These are phyloP conservation scores for Eupsilia transversa DNA, from an alignment of 2,888 invertebrate genomes.

Conservation along the genomic window DNA sequence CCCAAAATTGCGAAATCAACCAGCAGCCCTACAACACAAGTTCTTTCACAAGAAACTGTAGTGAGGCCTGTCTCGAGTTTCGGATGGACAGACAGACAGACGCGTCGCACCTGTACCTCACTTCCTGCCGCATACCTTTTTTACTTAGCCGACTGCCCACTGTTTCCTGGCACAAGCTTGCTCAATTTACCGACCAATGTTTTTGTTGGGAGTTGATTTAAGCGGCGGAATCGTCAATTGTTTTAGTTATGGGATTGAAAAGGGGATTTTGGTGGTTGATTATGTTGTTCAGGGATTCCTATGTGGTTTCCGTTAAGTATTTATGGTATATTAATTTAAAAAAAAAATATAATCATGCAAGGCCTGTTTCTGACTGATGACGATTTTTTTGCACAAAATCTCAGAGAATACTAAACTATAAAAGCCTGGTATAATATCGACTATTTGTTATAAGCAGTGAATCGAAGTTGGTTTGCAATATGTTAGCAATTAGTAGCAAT, in stretches of 20 bases:
- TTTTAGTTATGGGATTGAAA: background rate
- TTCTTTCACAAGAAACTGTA: constrained; percentile 63
- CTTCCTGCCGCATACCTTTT: constrained; percentile 77
- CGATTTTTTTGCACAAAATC: background rate
- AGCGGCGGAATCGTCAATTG: constrained; percentile 39
- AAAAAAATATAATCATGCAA: background rate
- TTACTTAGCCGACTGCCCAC: constrained; percentile 66
- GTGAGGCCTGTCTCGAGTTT: constrained; percentile 70
- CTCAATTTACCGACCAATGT: constrained; percentile 57
- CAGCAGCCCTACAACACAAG: constrained; percentile 54
- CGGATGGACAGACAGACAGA: constrained; percentile 72
- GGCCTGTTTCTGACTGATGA: background rate
- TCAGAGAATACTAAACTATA: background rate
- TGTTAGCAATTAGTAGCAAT: too few species aligned
- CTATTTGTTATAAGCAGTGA: background rate
- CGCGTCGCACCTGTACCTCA: constrained; percentile 80
- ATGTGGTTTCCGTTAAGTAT: too few species aligned
- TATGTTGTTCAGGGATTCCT: background rate
- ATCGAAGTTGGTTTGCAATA: background rate
- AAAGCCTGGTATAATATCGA: background rate
- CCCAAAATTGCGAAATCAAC: background rate
- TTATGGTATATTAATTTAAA: background rate
- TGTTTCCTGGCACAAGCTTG: constrained; percentile 80
- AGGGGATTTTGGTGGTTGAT: background rate
- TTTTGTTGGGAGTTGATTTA: constrained; percentile 52